A percentile compares a stretch with the other conserved stretches of the same genome.
phyloP scores from a whole-genome alignment of 53 echinoderm and acorn worm genomes.

The Mesocentrotus franciscanus region DNA sequence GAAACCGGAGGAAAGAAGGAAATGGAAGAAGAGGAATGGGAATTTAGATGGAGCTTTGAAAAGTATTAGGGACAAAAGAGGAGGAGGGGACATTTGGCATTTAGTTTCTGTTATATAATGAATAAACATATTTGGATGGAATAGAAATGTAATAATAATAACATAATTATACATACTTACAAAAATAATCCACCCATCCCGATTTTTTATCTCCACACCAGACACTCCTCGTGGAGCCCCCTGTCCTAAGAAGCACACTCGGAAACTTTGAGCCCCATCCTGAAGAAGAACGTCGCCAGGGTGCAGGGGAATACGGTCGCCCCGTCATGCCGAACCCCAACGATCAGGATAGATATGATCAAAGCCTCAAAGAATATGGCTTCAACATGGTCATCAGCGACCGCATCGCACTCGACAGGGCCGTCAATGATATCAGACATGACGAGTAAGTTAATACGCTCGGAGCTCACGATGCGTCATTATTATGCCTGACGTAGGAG shows the following conservation, averaged over 20 bases:
- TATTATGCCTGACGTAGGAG: not conserved
- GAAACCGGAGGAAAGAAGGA: not conserved
- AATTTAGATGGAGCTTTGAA: too few relatives aligned
- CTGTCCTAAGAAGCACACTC: slow-evolving; percentile 70
- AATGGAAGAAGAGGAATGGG: not conserved
- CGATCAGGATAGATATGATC: slow-evolving; percentile 73
- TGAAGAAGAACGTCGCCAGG: slow-evolving; percentile 66
- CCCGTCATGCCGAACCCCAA: slow-evolving; percentile 69
- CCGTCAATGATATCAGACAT: slow-evolving; percentile 89
- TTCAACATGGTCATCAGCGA: slow-evolving; percentile 98
- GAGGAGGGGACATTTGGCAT: too few relatives aligned
- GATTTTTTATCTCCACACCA: not conserved
- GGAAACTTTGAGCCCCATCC: slow-evolving; percentile 89
- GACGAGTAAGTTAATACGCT: slow-evolving; percentile 80
- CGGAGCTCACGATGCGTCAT: not conserved
- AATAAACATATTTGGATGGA: too few relatives aligned
- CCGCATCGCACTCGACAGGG: slow-evolving; percentile 86
- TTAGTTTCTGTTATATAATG: too few relatives aligned
- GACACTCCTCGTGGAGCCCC: slow-evolving; percentile 57
- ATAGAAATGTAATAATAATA: too few relatives aligned
- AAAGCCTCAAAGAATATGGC: slow-evolving; percentile 88
- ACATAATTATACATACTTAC: too few relatives aligned
- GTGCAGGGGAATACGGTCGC: slow-evolving; percentile 87
- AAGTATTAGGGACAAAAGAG: too few relatives aligned
- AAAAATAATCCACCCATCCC: not conserved